A percentile compares a stretch with the other conserved stretches of the same genome.
These are phyloP conservation scores for Amphipoea oculea DNA, from an alignment of 2,888 invertebrate genomes.

Conservation along the genomic window DNA sequence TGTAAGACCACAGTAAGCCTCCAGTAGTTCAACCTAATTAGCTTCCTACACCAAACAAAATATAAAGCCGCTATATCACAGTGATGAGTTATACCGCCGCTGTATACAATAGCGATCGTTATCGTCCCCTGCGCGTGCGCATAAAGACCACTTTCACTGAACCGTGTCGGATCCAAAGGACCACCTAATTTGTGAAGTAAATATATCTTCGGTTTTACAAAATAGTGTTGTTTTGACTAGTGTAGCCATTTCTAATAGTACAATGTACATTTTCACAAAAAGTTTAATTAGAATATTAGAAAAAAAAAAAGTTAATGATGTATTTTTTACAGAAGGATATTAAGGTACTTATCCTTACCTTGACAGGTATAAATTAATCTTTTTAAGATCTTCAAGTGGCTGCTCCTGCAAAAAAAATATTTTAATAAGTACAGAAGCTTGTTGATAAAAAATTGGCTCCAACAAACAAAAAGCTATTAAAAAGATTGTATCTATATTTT, in stretches of 20 bases:
- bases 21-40: constrained; percentile 48
- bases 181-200: constrained; percentile 57
- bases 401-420: not conserved
- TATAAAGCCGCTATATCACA: constrained; percentile 44
- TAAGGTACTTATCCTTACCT: not conserved
- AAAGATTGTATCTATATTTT: not conserved
- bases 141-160: constrained; percentile 61
- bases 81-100: constrained; percentile 66
- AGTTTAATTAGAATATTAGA: not conserved
- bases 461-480: not conserved
- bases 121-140: constrained; percentile 60
- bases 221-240: constrained; percentile 20
- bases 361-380: not conserved
- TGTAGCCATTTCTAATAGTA: not conserved
- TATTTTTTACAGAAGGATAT: not conserved
- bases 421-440: not conserved
- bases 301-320: no score
- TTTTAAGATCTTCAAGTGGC: not conserved
- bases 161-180: constrained; percentile 54
- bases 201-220: constrained; percentile 14
- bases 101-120: constrained; percentile 68
- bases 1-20: constrained; percentile 6
- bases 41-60: constrained; percentile 32
- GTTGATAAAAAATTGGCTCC: not conserved
- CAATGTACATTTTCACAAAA: not conserved